Percentiles rank a stretch among this genome's conserved stretches.
phyloP scores from a whole-genome alignment of 2,888 invertebrate genomes.

The Teinopalpus imperialis region DNA sequence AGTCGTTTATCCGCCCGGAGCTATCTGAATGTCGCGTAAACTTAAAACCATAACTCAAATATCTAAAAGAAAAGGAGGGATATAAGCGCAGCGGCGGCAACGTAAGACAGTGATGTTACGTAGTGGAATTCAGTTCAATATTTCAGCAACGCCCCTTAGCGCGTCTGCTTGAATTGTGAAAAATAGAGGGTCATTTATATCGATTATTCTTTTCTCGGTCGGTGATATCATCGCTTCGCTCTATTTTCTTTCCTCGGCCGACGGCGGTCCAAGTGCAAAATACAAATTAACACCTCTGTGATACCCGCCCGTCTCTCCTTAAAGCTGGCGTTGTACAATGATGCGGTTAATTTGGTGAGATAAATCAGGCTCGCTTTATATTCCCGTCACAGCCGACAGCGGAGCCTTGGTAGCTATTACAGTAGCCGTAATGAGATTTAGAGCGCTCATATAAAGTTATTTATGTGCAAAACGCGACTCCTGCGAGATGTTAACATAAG shows the following conservation, averaged over 20 bases:
- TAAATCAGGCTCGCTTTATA: constrained; percentile 73
- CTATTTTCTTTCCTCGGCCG: constrained; percentile 29
- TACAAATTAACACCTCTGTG: constrained; percentile 31
- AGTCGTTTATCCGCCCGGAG: constrained; percentile 51
- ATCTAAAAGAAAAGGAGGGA: constrained; percentile 60
- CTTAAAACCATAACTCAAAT: constrained; percentile 62
- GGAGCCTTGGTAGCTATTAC: constrained; percentile 74
- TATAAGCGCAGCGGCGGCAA: constrained; percentile 43
- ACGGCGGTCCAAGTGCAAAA: constrained; percentile 23
- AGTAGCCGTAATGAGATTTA: constrained; percentile 76
- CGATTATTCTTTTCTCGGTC: constrained; percentile 34
- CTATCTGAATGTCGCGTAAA: constrained; percentile 31
- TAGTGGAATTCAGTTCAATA: constrained; percentile 48
- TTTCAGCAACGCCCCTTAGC: constrained; percentile 46
- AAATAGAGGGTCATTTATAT: constrained; percentile 47
- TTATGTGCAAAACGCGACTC: constrained; percentile 63
- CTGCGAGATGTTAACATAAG: constrained; percentile 30
- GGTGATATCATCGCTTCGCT: constrained; percentile 22
- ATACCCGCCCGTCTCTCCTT: constrained; percentile 34
- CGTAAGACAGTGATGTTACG: constrained; percentile 37
- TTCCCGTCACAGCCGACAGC: constrained; percentile 71
- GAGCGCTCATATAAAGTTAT: constrained; percentile 77
- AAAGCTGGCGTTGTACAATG: constrained; percentile 44
- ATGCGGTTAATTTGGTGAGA: constrained; percentile 63
- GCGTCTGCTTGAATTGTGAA: constrained; percentile 46